phyloP scores from a whole-genome alignment of 53 echinoderm and acorn worm genomes.

The Paracentrotus lividus region DNA sequence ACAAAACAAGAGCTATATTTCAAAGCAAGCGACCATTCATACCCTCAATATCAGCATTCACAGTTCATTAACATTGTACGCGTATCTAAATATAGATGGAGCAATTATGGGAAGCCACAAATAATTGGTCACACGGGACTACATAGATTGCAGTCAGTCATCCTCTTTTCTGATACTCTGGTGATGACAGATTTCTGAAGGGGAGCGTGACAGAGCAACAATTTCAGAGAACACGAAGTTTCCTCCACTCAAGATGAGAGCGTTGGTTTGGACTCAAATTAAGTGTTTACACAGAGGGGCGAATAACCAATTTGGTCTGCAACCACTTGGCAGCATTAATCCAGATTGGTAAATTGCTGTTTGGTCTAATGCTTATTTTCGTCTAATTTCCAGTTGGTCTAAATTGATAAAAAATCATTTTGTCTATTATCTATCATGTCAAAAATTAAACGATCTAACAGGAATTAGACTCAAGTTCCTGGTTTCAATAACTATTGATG shows the following conservation, averaged over 20 bases:
- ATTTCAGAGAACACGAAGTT: not conserved
- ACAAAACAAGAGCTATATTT: not conserved
- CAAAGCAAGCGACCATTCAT: not conserved
- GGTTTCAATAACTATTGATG: too few relatives aligned
- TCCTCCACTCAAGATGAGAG: not conserved
- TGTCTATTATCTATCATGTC: too few relatives aligned
- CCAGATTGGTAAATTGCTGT: too few relatives aligned
- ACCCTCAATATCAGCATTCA: not conserved
- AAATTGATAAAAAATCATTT: too few relatives aligned
- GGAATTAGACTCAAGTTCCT: too few relatives aligned
- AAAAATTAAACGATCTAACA: too few relatives aligned
- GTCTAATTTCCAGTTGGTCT: too few relatives aligned
- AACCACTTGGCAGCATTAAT: too few relatives aligned
- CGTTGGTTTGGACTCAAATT: not conserved
- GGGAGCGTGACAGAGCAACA: conserved; percentile 34
- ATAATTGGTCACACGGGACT: conserved; percentile 1
- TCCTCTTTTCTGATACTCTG: not conserved
- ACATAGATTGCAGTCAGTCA: conserved; percentile 13
- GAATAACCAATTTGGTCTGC: too few relatives aligned
- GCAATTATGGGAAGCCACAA: not conserved
- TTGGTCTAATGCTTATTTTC: too few relatives aligned
- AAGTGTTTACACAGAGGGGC: not conserved
- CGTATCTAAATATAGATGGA: not conserved
- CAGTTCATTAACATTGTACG: conserved; percentile 9
- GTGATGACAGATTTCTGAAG: conserved; percentile 1